Conservation (phyloP, 2,888 invertebrate species). For the Rotaria sp. region DNA sequence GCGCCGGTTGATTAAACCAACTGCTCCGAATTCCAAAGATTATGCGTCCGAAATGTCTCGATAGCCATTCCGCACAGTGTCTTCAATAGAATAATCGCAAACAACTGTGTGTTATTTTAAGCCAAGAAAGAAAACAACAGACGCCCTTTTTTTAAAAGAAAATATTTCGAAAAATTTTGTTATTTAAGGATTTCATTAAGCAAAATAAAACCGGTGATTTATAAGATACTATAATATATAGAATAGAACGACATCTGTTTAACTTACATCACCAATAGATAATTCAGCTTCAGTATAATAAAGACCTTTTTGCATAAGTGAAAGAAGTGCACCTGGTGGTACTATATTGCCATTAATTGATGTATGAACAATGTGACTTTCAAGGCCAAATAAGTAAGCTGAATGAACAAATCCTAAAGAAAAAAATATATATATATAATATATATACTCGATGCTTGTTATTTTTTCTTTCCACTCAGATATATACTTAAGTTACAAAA, state of each 20-base stretch:
- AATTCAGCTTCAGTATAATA: slow-evolving; percentile 98
- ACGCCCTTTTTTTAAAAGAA: neutral
- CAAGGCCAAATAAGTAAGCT: slow-evolving; percentile 94
- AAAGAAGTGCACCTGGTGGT: slow-evolving; percentile 86
- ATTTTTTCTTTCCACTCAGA: too few species aligned
- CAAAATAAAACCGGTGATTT: neutral
- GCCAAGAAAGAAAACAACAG: neutral
- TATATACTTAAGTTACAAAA: slow-evolving; percentile 41
- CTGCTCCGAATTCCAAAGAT: slow-evolving; percentile 3
- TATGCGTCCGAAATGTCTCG: slow-evolving; percentile 19
- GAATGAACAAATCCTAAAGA: slow-evolving; percentile 87
- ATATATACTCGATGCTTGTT: too few species aligned
- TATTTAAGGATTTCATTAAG: neutral
- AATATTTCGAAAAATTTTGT: neutral
- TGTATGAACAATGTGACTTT: slow-evolving; percentile 93
- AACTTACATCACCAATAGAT: slow-evolving; percentile 70
- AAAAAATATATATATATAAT: neutral
- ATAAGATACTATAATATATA: too few species aligned
- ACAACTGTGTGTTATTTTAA: neutral
- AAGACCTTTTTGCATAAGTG: slow-evolving; percentile 89
- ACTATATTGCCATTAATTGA: slow-evolving; percentile 95
- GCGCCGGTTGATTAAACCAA: neutral
- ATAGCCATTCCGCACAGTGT: slow-evolving; percentile 7
- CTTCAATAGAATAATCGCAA: neutral
- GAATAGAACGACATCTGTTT: neutral